phyloP scores from a whole-genome alignment of 2,888 invertebrate species.

The Serripes groenlandicus region DNA sequence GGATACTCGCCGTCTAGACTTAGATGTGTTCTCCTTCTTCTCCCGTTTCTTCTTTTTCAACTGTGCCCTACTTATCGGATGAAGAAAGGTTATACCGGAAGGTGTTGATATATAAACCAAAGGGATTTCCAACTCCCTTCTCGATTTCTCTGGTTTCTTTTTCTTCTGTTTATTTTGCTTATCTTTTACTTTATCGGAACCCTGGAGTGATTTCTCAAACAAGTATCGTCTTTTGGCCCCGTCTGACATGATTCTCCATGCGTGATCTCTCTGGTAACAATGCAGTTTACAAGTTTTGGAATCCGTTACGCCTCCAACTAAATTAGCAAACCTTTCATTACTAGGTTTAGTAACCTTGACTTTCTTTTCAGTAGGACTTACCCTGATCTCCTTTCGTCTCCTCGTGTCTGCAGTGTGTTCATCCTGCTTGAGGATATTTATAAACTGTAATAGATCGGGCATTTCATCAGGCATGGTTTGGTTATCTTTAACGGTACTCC shows the following conservation, averaged over 20 bases:
- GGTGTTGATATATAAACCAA: conserved; percentile 52
- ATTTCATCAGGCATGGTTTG: conserved; percentile 27
- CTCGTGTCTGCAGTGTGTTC: conserved; percentile 9
- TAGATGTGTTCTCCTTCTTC: neutral
- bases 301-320: conserved; percentile 65
- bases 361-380: neutral
- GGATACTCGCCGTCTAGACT: conserved; percentile 16
- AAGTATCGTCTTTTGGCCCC: conserved; percentile 29
- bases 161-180: conserved; percentile 26
- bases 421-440: conserved; percentile 55
- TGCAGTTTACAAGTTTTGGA: conserved; percentile 63
- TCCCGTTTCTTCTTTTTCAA: conserved; percentile 14
- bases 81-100: conserved; percentile 44
- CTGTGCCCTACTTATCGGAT: conserved; percentile 41
- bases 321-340: conserved; percentile 38
- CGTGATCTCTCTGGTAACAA: conserved; percentile 33
- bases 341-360: conserved; percentile 4
- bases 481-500: neutral
- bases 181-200: conserved; percentile 29
- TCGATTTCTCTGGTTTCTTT: neutral
- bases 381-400: neutral
- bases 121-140: conserved; percentile 38
- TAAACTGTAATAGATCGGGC: conserved; percentile 62
- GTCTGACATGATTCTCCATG: conserved; percentile 32
- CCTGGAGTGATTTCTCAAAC: conserved; percentile 3